A percentile compares a stretch with the other conserved stretches of the same genome.
Conservation (phyloP, 2,888 invertebrate genomes). For the Xylota segnis region DNA sequence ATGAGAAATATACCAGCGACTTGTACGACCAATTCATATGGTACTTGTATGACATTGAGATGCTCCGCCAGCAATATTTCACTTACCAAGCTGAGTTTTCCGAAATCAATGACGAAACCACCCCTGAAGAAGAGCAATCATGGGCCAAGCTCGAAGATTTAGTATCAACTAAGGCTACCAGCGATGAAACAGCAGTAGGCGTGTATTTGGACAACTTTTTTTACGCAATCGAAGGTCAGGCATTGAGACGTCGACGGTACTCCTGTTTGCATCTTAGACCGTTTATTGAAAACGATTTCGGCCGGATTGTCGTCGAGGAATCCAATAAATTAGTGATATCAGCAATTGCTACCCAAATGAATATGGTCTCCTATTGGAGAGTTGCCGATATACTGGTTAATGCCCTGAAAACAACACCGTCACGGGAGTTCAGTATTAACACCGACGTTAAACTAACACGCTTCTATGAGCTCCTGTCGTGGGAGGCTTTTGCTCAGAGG, state of each 20-base stretch:
- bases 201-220: slow-evolving; percentile 80
- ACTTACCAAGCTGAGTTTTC: slow-evolving; percentile 79
- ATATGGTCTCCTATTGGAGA: slow-evolving; percentile 52
- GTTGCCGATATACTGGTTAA: slow-evolving; percentile 12
- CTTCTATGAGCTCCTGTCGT: slow-evolving; percentile 48
- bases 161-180: background rate
- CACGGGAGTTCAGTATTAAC: background rate
- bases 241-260: background rate
- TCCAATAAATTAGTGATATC: slow-evolving; percentile 78
- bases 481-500: slow-evolving; percentile 49
- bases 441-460: background rate
- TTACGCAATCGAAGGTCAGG: slow-evolving; percentile 74
- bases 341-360: slow-evolving; percentile 40
- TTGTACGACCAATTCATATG: slow-evolving; percentile 81
- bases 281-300: slow-evolving; percentile 45
- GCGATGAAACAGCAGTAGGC: slow-evolving; percentile 78
- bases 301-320: slow-evolving; percentile 74
- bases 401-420: too few species aligned
- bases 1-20: slow-evolving; percentile 75
- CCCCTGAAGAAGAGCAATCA: slow-evolving; percentile 28
- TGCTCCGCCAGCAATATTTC: slow-evolving; percentile 79
- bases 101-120: slow-evolving; percentile 78
- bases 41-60: slow-evolving; percentile 81
- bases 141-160: background rate
- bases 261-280: slow-evolving; percentile 33